Evolutionary conservation across 2,113 vertebrate genomes (phyloP).

Genomic region (Sigmodon hispidus): DNA sequence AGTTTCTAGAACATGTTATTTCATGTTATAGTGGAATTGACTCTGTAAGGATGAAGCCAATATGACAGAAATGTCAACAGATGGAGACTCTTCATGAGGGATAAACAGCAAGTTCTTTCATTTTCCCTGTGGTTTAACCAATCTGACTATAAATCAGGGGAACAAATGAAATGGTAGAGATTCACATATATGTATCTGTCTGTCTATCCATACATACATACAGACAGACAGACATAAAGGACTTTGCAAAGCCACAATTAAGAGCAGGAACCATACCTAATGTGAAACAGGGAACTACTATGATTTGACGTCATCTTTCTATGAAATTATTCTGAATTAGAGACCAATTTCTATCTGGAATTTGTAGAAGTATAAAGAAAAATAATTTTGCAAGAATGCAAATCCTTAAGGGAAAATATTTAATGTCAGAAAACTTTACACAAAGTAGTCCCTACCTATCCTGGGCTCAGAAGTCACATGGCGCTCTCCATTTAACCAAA

Average conservation of each 20-base stretch:
- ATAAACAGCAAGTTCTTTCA: neutral
- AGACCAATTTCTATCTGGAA: neutral
- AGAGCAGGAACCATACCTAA: neutral
- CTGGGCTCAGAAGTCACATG: neutral
- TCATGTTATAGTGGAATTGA: neutral
- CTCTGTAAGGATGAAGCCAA: neutral
- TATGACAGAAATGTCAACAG: conserved; percentile 14
- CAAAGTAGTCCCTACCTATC: no score
- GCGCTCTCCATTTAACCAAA: neutral
- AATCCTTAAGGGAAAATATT: neutral
- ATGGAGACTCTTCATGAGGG: neutral
- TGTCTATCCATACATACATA: no score
- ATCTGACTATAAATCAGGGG: neutral
- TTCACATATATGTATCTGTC: neutral
- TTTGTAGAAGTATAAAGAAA: neutral
- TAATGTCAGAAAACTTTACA: neutral
- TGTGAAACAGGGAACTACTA: neutral
- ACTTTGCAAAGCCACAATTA: neutral
- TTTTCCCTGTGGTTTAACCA: neutral
- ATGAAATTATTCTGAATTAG: neutral
- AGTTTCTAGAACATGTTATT: neutral
- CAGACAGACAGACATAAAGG: no score
- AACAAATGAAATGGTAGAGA: neutral
- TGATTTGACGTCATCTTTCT: neutral
- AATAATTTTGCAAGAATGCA: neutral